Evolutionary conservation across 2,113 vertebrate genomes (phyloP).

Genomic region (Malurus alboscapulatus): DNA sequence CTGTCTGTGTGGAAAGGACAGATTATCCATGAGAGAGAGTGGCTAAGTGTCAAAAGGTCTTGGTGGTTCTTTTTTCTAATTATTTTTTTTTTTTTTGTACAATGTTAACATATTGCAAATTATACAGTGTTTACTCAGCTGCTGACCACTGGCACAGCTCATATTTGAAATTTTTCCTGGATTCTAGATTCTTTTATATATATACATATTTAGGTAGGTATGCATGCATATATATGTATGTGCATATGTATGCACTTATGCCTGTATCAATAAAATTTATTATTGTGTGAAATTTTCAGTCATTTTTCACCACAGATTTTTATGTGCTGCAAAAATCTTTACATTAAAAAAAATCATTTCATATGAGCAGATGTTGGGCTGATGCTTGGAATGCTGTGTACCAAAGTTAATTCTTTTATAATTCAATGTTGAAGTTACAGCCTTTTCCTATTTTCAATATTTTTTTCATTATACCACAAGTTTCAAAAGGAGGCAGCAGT

Average conservation of each 20-base stretch:
- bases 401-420: not conserved
- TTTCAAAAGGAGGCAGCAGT: not conserved
- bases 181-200: not conserved
- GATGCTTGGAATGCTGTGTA: not conserved
- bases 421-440: not conserved
- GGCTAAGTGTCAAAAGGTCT: not conserved
- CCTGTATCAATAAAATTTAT: not conserved
- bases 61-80: not conserved
- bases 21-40: not conserved
- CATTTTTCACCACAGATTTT: not conserved
- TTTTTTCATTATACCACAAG: not conserved
- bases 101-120: not conserved
- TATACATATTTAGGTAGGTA: not conserved
- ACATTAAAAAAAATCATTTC: too few relatives aligned
- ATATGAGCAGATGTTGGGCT: not conserved
- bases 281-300: not conserved
- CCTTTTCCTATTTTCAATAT: rapidly evolving
- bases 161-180: not conserved
- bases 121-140: not conserved
- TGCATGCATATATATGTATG: too few relatives aligned
- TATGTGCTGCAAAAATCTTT: not conserved
- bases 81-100: too few relatives aligned
- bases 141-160: not conserved
- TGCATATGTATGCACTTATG: not conserved
- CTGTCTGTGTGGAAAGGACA: not conserved